Percentiles rank a stretch among this genome's conserved stretches.
Conservation (phyloP, 2,888 invertebrate species). For the Amphipoea lucens region DNA sequence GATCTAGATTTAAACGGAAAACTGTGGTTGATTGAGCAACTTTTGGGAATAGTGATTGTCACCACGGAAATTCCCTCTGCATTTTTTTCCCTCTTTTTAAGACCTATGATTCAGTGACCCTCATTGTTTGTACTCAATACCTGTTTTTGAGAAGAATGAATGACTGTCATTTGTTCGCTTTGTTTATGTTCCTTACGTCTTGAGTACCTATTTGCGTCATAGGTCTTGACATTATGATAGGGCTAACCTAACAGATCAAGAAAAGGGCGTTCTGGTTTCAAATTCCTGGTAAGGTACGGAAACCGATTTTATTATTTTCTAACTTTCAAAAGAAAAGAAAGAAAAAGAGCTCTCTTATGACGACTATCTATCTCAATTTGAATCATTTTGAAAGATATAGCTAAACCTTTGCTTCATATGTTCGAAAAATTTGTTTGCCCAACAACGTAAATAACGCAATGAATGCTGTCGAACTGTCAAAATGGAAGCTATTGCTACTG, state of each 20-base stretch:
- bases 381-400: no score
- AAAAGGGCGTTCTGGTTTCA: background rate
- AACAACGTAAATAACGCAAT: background rate
- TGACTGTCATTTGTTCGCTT: conserved; percentile 38
- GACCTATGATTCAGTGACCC: conserved; percentile 56
- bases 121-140: conserved; percentile 32
- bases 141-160: conserved; percentile 31
- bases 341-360: no score
- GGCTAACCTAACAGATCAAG: conserved; percentile 17
- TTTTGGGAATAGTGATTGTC: conserved; percentile 69
- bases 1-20: conserved; percentile 69
- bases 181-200: conserved; percentile 19
- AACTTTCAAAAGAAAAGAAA: background rate
- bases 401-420: no score
- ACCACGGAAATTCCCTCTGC: conserved; percentile 67
- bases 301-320: background rate
- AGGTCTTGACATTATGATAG: background rate
- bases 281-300: background rate
- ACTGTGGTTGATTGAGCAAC: conserved; percentile 68
- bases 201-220: conserved; percentile 29
- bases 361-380: no score
- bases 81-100: conserved; percentile 51
- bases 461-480: background rate
- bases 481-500: no score
- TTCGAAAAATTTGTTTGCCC: no score